These are phyloP conservation scores for Rhizoglyphus robini DNA, from an alignment of 1,140 invertebrate species.

Conservation along the genomic window DNA sequence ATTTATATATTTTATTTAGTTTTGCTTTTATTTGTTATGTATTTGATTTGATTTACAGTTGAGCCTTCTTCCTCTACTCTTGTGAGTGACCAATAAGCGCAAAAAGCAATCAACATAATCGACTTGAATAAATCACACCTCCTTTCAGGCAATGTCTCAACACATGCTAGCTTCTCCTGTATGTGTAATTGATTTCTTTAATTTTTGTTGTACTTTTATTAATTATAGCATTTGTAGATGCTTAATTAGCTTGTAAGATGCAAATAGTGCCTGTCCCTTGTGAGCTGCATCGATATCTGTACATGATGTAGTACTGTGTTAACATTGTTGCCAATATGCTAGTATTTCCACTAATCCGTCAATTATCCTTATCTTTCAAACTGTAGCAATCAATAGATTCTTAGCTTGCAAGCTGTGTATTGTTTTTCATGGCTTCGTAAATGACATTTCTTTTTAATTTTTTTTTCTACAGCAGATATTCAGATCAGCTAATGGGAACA, in stretches of 20 bases:
- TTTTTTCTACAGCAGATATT: slow-evolving; percentile 12
- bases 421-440: background rate
- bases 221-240: background rate
- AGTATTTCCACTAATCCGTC: background rate
- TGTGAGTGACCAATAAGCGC: too few relatives aligned
- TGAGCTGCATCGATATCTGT: background rate
- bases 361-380: background rate
- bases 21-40: background rate
- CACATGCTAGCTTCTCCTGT: slow-evolving; percentile 2
- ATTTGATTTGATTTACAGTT: background rate
- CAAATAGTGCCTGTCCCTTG: background rate
- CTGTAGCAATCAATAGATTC: background rate
- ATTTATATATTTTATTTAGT: too few relatives aligned
- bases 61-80: background rate
- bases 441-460: background rate
- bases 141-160: background rate
- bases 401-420: background rate
- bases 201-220: background rate
- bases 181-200: slow-evolving; percentile 1
- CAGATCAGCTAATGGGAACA: slow-evolving; percentile 11
- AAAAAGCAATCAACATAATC: background rate
- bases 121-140: background rate
- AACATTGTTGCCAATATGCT: too few relatives aligned
- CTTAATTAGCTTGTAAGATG: background rate
- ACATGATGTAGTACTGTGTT: background rate